Conservation (phyloP, 2,113 vertebrate genomes). For the Cheilinus undulatus region DNA sequence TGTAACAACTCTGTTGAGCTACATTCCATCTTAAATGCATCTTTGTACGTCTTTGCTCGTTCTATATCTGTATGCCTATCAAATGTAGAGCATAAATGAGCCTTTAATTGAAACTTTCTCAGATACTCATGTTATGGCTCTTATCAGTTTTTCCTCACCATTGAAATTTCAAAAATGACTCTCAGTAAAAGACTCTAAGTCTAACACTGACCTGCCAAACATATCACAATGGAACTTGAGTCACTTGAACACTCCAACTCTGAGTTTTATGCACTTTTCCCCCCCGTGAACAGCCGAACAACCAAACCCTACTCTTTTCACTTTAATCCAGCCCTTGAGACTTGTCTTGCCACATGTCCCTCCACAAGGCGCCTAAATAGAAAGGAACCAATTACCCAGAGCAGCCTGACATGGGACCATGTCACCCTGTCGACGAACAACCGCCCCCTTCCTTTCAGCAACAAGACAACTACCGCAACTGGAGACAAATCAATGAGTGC, state of each 20-base stretch:
- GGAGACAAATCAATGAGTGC: conserved; percentile 60
- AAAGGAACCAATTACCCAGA: conserved; percentile 64
- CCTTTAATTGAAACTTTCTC: too few relatives aligned
- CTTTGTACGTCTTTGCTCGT: too few relatives aligned
- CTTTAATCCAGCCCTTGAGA: conserved; percentile 44
- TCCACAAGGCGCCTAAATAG: conserved; percentile 42
- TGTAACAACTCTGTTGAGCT: too few relatives aligned
- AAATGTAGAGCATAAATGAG: neutral
- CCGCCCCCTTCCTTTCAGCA: conserved; percentile 38
- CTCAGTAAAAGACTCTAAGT: neutral
- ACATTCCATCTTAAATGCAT: too few relatives aligned
- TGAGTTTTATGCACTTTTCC: neutral
- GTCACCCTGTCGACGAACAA: conserved; percentile 57
- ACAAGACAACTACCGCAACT: conserved; percentile 43
- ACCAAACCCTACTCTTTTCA: conserved; percentile 21
- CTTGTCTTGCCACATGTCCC: conserved; percentile 37
- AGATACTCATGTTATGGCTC: neutral
- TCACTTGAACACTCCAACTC: conserved; percentile 10
- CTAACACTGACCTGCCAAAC: conserved; percentile 23
- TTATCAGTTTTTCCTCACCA: neutral
- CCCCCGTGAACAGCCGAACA: conserved; percentile 9
- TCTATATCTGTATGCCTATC: too few relatives aligned
- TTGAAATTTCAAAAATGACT: neutral
- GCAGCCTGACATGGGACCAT: conserved; percentile 48
- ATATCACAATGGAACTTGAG: conserved; percentile 23